Evolutionary conservation across 2,797 vertebrate genomes (phyloP), one percentile per base, ranked within the genome.

Genomic region (Leptatherina wallacei): DNA sequence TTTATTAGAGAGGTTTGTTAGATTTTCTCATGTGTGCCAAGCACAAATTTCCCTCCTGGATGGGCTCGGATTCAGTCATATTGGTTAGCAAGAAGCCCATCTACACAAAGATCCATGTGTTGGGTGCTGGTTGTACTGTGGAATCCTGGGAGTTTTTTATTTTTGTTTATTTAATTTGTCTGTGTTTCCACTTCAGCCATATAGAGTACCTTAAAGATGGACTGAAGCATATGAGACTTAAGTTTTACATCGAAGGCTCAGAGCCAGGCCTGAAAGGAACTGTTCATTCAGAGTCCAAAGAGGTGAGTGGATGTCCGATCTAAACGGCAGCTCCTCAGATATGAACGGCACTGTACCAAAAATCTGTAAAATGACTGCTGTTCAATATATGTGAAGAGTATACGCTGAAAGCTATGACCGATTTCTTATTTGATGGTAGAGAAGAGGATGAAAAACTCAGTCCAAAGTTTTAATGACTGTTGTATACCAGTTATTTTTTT

Each of bases 221-320:
- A 56, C 77, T 95, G 78, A 98, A 96, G 79, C 89, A 96, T 30
- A 95, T 97, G 92, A 95, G 95, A 56, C 90, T 99, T 35, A 98
- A 96, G 88, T 99, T 99, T 93, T 98, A 98, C 90, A 98, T 99
- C 11, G 94, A 98, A 80, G 97, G 98, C 24, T 95, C 94, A 0
- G 97, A 98, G 87, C 95, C 96, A 0, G 96, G 96, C 49, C 91
- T 95, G 61, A 95, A 89, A 65, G 98, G 98, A 78, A 98, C 95
- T 0, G 98, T 98, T 58, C 96, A 98, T 29, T 91, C 94, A 9
- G 97, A 98, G 87, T 95, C 97, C 30, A 97, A 94, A 91, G 95
- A 99, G 97, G 98, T 90, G 49, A 0, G 75, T 76, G 9, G 54
- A 62, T 4, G 24, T 65, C 40, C 5, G 29, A 32, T 62, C 6